Conservation (phyloP, 2,797 vertebrate species). For the Rhynchotus rufescens region DNA sequence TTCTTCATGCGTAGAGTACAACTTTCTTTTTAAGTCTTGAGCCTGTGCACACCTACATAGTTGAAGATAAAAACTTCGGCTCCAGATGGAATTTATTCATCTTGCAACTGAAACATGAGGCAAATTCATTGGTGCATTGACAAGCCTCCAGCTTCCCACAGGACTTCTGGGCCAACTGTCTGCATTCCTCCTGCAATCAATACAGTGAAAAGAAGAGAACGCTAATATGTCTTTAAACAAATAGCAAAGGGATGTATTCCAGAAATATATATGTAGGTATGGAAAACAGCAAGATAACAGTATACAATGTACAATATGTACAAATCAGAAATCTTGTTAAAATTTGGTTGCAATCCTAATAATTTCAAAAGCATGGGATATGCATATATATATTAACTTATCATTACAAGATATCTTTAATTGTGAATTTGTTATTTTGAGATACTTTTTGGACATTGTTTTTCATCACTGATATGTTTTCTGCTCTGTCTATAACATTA, state of each 20-base stretch:
- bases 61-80: background rate
- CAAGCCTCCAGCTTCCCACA: background rate
- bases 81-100: background rate
- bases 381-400: background rate
- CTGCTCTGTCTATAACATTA: background rate
- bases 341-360: background rate
- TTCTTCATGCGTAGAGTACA: background rate
- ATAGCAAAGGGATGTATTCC: background rate
- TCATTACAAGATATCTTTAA: background rate
- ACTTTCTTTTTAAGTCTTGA: background rate
- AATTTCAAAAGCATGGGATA: accelerated
- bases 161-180: background rate
- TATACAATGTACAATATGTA: background rate
- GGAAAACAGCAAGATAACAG: background rate
- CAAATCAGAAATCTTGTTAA: background rate
- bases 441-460: background rate
- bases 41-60: background rate
- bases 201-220: background rate
- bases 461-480: background rate
- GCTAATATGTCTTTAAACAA: background rate
- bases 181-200: background rate
- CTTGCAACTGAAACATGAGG: background rate
- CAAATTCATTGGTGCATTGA: background rate
- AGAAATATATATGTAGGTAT: background rate
- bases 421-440: background rate